phyloP scores from a whole-genome alignment of 2,888 invertebrate genomes.

The Cyaniris semiargus region DNA sequence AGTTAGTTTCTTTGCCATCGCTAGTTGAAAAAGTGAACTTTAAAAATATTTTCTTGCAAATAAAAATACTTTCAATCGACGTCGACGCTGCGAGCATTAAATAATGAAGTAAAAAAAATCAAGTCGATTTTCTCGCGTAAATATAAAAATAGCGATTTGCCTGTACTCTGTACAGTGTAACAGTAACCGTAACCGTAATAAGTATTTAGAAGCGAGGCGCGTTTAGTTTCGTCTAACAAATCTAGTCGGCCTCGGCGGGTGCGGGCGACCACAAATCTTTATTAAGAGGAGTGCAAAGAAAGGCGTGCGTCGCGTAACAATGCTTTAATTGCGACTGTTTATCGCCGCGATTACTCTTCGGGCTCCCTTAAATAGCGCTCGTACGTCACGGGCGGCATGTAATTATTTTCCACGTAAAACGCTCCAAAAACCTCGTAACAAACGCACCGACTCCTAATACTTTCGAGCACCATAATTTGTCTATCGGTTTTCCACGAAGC shows the following conservation, averaged over 20 bases:
- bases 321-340: slow-evolving; percentile 78
- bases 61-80: slow-evolving; percentile 7
- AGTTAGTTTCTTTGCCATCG: background rate
- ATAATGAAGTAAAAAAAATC: background rate
- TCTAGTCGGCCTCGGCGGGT: slow-evolving; percentile 47
- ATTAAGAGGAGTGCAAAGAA: slow-evolving; percentile 72
- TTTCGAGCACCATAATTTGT: slow-evolving; percentile 64
- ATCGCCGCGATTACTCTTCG: slow-evolving; percentile 75
- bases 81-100: background rate
- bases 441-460: slow-evolving; percentile 52
- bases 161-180: background rate
- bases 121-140: background rate
- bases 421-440: slow-evolving; percentile 65
- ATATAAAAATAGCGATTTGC: background rate
- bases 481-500: slow-evolving; percentile 54
- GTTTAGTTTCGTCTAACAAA: slow-evolving; percentile 41
- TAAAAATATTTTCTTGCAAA: slow-evolving; percentile 14
- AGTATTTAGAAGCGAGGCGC: slow-evolving; percentile 3
- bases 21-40: slow-evolving; percentile 7
- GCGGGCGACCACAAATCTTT: slow-evolving; percentile 64
- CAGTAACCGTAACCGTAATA: background rate
- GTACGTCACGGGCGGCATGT: slow-evolving; percentile 75
- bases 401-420: slow-evolving; percentile 76
- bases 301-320: slow-evolving; percentile 77
- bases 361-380: slow-evolving; percentile 73